Evolutionary conservation across 2,888 invertebrate genomes (phyloP).

Genomic region (Heliconius erato): DNA sequence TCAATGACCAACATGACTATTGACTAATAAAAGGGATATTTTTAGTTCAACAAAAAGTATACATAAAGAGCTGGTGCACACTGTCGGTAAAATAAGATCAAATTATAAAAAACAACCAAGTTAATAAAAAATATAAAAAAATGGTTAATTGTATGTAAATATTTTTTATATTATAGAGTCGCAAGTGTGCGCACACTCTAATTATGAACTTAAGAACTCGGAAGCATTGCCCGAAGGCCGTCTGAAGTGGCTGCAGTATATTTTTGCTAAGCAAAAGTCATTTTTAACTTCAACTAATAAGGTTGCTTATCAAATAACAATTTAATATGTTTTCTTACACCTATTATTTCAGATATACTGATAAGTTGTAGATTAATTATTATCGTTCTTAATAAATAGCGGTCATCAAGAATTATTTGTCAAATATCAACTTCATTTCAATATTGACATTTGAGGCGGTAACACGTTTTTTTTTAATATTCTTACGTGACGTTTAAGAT

Average conservation of each 20-base stretch:
- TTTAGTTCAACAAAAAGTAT: slow-evolving; percentile 4
- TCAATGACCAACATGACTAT: slow-evolving; percentile 29
- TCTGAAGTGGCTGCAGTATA: slow-evolving; percentile 19
- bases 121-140: too few relatives aligned
- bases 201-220: slow-evolving; percentile 49
- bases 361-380: neutral
- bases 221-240: slow-evolving; percentile 48
- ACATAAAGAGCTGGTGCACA: neutral
- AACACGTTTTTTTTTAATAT: neutral
- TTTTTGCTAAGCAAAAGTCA: slow-evolving; percentile 31
- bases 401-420: slow-evolving; percentile 1
- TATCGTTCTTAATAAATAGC: neutral
- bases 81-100: neutral
- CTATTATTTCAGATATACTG: slow-evolving; percentile 9
- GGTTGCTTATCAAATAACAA: neutral
- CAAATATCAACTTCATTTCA: slow-evolving; percentile 1
- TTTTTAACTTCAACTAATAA: neutral
- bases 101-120: neutral
- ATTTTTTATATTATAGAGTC: neutral
- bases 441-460: slow-evolving; percentile 5
- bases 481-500: neutral
- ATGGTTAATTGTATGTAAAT: neutral
- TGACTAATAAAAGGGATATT: neutral
- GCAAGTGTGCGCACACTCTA: slow-evolving; percentile 27
- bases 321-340: slow-evolving; percentile 3